phyloP scores from a whole-genome alignment of 2,888 invertebrate species.

The Brenthis ino region DNA sequence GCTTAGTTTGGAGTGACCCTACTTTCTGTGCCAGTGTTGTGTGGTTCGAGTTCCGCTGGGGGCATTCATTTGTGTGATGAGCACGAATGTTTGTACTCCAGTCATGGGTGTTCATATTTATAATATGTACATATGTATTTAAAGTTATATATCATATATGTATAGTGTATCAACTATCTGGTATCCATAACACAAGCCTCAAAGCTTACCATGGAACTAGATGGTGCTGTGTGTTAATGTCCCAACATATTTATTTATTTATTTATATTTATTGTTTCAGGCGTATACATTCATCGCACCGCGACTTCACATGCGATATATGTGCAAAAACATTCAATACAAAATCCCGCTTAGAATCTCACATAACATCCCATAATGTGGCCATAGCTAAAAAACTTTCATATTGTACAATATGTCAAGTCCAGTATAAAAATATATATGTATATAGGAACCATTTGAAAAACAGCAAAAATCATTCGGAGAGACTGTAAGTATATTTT shows the following conservation, averaged over 20 bases:
- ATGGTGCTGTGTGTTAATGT: too few species aligned
- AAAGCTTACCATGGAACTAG: too few species aligned
- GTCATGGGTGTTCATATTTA: too few species aligned
- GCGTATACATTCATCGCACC: constrained; percentile 50
- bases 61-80: too few species aligned
- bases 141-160: too few species aligned
- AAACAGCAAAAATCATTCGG: constrained; percentile 54
- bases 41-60: too few species aligned
- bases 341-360: constrained; percentile 52
- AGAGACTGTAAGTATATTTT: constrained; percentile 48
- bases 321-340: constrained; percentile 53
- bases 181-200: too few species aligned
- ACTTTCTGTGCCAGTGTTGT: too few species aligned
- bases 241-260: background rate
- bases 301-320: constrained; percentile 52
- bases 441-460: constrained; percentile 59
- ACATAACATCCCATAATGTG: constrained; percentile 48
- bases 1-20: too few species aligned
- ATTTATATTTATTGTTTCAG: constrained; percentile 43
- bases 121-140: too few species aligned
- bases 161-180: too few species aligned
- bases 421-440: constrained; percentile 61
- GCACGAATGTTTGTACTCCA: too few species aligned
- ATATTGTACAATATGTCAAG: constrained; percentile 51
- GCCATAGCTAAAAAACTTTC: constrained; percentile 47